Percentiles rank a stretch among this genome's conserved stretches.
phyloP scores from a whole-genome alignment of 2,113 vertebrate genomes.

The Megaceryle maxima region DNA sequence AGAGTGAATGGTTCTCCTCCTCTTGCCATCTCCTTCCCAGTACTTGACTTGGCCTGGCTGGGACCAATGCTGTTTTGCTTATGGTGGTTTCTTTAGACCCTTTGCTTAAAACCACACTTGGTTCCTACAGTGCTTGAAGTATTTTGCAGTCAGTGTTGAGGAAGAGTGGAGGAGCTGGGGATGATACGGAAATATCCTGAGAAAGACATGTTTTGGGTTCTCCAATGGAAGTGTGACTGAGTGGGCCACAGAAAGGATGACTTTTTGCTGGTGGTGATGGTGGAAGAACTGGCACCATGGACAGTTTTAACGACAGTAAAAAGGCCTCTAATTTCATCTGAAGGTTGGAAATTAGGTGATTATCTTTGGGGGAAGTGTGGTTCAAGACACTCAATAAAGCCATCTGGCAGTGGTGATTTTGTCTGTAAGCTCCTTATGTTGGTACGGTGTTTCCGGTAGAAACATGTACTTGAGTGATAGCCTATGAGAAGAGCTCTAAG shows the following conservation, averaged over 20 bases:
- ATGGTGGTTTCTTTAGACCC: not conserved
- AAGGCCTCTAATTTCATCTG: not conserved
- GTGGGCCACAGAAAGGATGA: not conserved
- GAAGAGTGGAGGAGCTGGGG: not conserved
- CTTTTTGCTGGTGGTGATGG: not conserved
- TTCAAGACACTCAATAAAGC: slow-evolving; percentile 24
- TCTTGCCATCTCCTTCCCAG: not conserved
- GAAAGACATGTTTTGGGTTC: not conserved
- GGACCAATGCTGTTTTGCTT: not conserved
- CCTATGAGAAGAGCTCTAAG: not conserved
- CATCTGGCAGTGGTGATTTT: not conserved
- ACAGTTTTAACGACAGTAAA: not conserved
- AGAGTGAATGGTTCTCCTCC: not conserved
- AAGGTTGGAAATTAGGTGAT: not conserved
- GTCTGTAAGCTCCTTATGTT: not conserved
- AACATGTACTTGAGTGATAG: not conserved
- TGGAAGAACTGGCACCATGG: not conserved
- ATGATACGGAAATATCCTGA: not conserved
- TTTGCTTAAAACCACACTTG: not conserved
- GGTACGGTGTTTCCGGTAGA: not conserved
- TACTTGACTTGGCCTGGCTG: not conserved
- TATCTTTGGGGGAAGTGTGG: not conserved
- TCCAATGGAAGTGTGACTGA: not conserved
- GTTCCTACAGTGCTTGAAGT: not conserved
- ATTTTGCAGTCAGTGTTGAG: not conserved